Evolutionary conservation across 2,113 vertebrate species (phyloP).

Genomic region (Syngnathus typhle): DNA sequence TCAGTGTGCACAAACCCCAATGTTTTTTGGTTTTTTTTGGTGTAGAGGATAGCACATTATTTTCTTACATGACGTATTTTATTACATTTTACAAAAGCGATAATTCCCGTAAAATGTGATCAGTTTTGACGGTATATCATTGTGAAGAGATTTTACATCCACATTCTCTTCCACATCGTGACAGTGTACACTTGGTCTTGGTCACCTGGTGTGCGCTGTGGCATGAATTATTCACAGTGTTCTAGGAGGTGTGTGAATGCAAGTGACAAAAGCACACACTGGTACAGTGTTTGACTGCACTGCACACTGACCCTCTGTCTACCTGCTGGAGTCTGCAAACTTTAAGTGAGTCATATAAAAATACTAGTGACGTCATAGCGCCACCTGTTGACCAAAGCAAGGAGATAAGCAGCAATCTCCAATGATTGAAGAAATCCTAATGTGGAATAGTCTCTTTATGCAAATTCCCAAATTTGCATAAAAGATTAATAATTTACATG

Average conservation of each 20-base stretch:
- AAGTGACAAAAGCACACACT: constrained; percentile 29
- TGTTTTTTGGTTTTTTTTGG: neutral
- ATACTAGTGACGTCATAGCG: constrained; percentile 50
- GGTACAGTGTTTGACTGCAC: no score
- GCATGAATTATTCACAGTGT: constrained; percentile 56
- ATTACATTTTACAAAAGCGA: neutral
- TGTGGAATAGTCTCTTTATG: neutral
- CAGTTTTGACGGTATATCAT: neutral
- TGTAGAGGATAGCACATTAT: no score
- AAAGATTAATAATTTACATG: neutral
- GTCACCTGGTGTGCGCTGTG: constrained; percentile 25
- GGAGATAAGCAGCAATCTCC: neutral
- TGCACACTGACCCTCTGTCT: constrained; percentile 22
- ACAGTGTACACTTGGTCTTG: constrained; percentile 50
- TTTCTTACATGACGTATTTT: no score
- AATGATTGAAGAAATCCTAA: no score
- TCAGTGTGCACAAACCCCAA: neutral
- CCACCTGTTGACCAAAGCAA: constrained; percentile 59
- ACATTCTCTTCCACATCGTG: constrained; percentile 14
- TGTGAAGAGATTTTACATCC: neutral
- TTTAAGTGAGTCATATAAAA: constrained; percentile 7
- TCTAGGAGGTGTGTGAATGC: constrained; percentile 26
- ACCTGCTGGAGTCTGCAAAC: constrained; percentile 14
- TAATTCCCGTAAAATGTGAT: neutral
- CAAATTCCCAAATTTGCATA: neutral